Base-by-base conservation (phyloP, 2,888 invertebrate species). In the Thymelicus acteon region DNA sequence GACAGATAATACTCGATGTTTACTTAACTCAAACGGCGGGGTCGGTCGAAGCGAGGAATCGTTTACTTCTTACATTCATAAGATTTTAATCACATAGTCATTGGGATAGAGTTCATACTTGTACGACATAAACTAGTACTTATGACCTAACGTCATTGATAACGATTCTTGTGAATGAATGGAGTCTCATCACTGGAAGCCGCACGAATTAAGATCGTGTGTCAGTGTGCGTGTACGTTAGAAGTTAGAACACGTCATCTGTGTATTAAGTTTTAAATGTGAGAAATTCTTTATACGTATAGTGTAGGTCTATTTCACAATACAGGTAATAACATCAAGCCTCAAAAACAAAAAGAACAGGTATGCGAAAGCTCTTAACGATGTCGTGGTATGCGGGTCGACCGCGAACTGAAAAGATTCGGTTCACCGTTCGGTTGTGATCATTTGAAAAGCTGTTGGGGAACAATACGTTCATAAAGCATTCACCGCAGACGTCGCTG, bases 1-100 rank as follows among this genome's bases (percentile, higher is more conserved):
- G 90, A 91, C 91, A 92, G 93, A 93, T 93, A 93, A 92, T 93
- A 91, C 91, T 91, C 89, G 79, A 87, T 93, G 92, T 93, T 93
- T 92, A 93, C 91, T 92, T 93, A 93, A 92, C 92, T 88, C 90
- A 87, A 90, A 87, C 89, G 90, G 81, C 87, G 90, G 91, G 89
- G 90, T 91, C 91, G 90, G 79, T 82, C 79, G 80, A 80, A 79
- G 81, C 83, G 82, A 80, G 82, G 78, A 70, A 79, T 81, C 81
- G 83, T 79, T 80, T 75, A 77, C 77, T 73, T 75, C 72, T 75
- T 75, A 68, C 73, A 74, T 71, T 76, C 81, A 76, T 72, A 69
- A 83, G 77, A 90, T 76, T 87, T 75, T 85, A 77, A 77, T 80
- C 85, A 78, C 82, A 85, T 74, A 7, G 2, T 75, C n/a, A 77